phyloP scores from a whole-genome alignment of 2,113 vertebrate genomes.

The Varanus komodoensis region DNA sequence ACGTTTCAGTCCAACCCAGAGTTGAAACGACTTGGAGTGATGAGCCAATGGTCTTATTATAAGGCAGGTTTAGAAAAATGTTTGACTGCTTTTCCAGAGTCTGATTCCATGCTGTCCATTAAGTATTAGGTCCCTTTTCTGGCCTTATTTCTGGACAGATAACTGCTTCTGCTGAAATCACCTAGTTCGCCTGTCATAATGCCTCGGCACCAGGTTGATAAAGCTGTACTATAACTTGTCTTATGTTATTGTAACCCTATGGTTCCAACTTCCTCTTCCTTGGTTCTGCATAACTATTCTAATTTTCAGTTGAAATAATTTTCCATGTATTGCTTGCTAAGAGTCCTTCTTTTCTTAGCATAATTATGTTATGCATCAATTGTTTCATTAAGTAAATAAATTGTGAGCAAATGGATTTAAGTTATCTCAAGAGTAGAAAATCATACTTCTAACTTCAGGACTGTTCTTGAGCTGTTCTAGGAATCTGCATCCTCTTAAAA shows the following conservation, averaged over 20 bases:
- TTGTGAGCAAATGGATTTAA: background rate
- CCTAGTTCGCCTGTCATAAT: background rate
- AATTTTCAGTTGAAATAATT: background rate
- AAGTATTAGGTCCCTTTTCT: background rate
- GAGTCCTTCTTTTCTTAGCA: too few species aligned
- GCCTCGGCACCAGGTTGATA: background rate
- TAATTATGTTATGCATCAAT: background rate
- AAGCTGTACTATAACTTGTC: background rate
- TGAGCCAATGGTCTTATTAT: background rate
- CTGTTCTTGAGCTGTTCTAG: background rate
- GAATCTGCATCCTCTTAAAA: background rate
- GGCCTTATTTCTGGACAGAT: background rate
- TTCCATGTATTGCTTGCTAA: too few species aligned
- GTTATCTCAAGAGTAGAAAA: background rate
- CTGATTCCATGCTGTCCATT: background rate
- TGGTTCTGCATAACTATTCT: background rate
- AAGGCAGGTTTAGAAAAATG: background rate
- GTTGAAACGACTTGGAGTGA: background rate
- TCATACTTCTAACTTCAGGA: background rate
- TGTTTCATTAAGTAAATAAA: background rate
- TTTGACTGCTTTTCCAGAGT: background rate
- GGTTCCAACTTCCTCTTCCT: background rate
- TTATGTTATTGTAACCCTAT: background rate
- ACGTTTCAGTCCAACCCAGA: background rate
- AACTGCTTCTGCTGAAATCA: too few species aligned